A percentile compares a stretch with the other conserved stretches of the same genome.
Evolutionary conservation across 2,888 invertebrate species (phyloP).

Genomic region (Oxystoma pomonae): DNA sequence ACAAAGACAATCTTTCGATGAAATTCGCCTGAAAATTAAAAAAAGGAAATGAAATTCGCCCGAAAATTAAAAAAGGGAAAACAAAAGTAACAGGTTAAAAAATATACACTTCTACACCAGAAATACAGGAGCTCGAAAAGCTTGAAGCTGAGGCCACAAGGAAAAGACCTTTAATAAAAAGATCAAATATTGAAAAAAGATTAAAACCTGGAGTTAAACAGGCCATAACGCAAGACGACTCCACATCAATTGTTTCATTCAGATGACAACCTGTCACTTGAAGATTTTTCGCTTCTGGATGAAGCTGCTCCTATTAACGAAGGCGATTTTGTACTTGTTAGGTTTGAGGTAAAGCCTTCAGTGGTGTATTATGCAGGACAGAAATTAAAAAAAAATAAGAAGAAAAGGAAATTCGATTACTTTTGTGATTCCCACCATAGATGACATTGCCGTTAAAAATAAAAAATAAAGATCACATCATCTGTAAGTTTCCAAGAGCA

Average conservation of each 20-base stretch:
- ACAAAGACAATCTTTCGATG: background rate
- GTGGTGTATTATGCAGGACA: background rate
- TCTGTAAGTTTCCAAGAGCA: background rate
- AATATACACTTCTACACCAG: background rate
- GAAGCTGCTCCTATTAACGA: background rate
- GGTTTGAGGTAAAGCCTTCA: background rate
- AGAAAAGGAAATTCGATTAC: background rate
- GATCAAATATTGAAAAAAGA: background rate
- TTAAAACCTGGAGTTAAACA: background rate
- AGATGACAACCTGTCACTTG: background rate
- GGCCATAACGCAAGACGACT: background rate
- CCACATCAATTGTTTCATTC: background rate
- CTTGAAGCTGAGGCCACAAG: background rate
- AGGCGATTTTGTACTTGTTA: background rate
- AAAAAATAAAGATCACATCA: background rate
- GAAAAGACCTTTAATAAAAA: background rate
- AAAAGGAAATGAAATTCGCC: too few species aligned
- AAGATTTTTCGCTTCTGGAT: background rate
- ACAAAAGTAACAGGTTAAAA: slow-evolving; percentile 1
- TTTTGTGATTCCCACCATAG: background rate
- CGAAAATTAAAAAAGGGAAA: slow-evolving; percentile 4
- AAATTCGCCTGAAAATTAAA: background rate
- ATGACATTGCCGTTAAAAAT: background rate
- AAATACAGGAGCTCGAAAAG: background rate
- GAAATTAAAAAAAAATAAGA: background rate